phyloP scores from a whole-genome alignment of 2,888 invertebrate species.

The Stegana nigrithorax region DNA sequence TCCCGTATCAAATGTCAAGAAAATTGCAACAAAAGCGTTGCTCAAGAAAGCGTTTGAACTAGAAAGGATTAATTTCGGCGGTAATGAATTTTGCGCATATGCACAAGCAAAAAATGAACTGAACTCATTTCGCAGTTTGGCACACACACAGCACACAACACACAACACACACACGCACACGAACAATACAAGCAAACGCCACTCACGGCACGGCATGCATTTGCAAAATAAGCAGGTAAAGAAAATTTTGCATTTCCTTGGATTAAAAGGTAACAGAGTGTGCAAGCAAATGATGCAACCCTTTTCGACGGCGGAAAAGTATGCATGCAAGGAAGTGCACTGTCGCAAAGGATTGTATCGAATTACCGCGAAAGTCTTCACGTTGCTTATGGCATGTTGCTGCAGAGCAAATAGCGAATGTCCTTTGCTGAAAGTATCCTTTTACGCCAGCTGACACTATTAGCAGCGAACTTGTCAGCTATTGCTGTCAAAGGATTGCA shows the following conservation, averaged over 20 bases:
- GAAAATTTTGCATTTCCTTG: constrained; percentile 26
- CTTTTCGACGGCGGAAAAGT: not conserved
- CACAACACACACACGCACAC: too few relatives aligned
- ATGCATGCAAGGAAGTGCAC: constrained; percentile 13
- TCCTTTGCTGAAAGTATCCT: constrained; percentile 17
- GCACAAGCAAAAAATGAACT: not conserved
- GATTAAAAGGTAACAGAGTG: not conserved
- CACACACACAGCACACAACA: not conserved
- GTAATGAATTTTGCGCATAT: constrained; percentile 41
- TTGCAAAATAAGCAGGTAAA: not conserved
- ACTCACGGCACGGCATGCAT: too few relatives aligned
- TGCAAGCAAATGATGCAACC: not conserved
- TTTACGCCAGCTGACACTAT: constrained; percentile 49
- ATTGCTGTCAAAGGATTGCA: constrained; percentile 48
- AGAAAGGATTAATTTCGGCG: constrained; percentile 42
- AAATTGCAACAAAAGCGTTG: too few relatives aligned
- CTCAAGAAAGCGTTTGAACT: not conserved
- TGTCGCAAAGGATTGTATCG: constrained; percentile 7
- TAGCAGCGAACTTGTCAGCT: constrained; percentile 51
- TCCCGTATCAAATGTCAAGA: constrained; percentile 50
- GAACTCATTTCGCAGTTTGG: not conserved
- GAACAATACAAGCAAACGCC: too few relatives aligned
- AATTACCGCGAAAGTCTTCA: constrained; percentile 5
- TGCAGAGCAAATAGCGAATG: constrained; percentile 16
- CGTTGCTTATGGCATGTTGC: too few relatives aligned